phyloP scores from a whole-genome alignment of 2,888 invertebrate genomes.

The Ommatoiulus sabulosus region DNA sequence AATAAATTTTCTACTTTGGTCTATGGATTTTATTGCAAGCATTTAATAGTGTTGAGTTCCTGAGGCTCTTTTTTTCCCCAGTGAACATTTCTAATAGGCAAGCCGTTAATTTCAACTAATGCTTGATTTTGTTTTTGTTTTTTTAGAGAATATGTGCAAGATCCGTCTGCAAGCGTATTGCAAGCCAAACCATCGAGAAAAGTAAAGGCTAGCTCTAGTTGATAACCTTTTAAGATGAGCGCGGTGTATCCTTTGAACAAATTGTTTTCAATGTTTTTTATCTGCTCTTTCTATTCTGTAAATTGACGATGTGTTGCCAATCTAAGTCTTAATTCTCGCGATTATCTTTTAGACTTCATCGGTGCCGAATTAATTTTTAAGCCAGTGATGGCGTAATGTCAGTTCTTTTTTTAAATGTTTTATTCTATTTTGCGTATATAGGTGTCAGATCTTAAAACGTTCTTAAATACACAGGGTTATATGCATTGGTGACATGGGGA shows the following conservation, averaged over 20 bases:
- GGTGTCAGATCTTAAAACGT: not conserved
- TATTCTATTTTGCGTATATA: not conserved
- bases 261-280: constrained; percentile 37
- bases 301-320: not conserved
- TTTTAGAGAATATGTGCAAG: constrained; percentile 57
- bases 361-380: not conserved
- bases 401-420: constrained; percentile 2
- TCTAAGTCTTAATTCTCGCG: constrained; percentile 2
- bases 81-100: not conserved
- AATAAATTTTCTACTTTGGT: constrained; percentile 54
- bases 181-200: constrained; percentile 53
- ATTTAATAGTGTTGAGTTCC: not conserved
- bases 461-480: not conserved
- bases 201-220: constrained; percentile 53
- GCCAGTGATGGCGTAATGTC: not conserved
- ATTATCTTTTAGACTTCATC: not conserved
- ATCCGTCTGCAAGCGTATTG: constrained; percentile 56
- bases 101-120: not conserved
- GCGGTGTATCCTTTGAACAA: constrained; percentile 30
- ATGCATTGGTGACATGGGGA: not conserved
- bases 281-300: not conserved
- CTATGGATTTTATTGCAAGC: not conserved
- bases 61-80: not conserved
- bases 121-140: not conserved
- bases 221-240: not conserved